These are phyloP conservation scores for Steinernema feltiae DNA, from an alignment of 1,140 invertebrate species.

Conservation along the genomic window DNA sequence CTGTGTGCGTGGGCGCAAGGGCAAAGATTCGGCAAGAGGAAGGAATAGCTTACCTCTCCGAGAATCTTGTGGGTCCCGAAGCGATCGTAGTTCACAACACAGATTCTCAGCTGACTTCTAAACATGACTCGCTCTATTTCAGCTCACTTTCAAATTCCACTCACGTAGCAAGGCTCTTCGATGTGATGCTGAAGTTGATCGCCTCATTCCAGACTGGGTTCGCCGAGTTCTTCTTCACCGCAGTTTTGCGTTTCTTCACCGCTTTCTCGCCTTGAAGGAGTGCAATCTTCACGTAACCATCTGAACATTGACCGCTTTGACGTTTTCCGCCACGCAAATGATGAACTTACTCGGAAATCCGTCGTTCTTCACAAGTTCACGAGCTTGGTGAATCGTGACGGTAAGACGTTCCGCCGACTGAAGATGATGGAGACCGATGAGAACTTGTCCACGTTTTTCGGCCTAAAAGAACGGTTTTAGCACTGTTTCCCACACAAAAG, in stretches of 20 bases:
- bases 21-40: no score
- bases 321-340: not conserved
- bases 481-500: not conserved
- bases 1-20: no score
- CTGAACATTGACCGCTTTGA: not conserved
- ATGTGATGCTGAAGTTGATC: not conserved
- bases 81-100: not conserved
- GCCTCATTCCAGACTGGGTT: constrained; percentile 3
- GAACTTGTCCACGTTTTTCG: constrained; percentile 1
- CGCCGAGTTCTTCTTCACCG: not conserved
- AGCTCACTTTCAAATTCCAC: not conserved
- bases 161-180: not conserved
- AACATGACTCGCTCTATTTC: not conserved
- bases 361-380: not conserved
- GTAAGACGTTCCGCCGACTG: not conserved
- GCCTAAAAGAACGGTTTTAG: not conserved
- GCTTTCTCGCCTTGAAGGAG: not conserved
- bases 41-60: not conserved
- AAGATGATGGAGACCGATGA: not conserved
- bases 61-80: not conserved
- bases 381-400: not conserved
- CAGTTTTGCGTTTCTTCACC: not conserved
- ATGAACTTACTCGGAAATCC: not conserved
- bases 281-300: not conserved
- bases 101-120: not conserved